Percentiles rank a stretch among this genome's conserved stretches.
phyloP scores from a whole-genome alignment of 2,113 vertebrate species.

The Burhinus oedicnemus region DNA sequence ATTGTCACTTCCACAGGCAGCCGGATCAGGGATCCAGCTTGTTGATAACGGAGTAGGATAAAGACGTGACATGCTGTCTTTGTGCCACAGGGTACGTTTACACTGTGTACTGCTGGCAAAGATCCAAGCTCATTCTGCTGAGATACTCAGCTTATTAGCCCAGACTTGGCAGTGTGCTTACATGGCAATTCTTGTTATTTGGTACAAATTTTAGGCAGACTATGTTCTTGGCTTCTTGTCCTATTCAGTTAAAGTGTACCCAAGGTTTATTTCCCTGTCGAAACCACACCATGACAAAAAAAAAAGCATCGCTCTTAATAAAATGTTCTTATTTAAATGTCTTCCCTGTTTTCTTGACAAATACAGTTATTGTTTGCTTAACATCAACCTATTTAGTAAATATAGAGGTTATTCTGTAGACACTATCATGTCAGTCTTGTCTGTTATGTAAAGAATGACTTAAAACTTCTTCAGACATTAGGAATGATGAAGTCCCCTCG shows the following conservation, averaged over 20 bases:
- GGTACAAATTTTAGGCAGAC: background rate
- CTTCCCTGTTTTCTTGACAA: background rate
- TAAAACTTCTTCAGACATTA: background rate
- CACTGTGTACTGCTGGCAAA: background rate
- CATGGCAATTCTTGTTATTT: background rate
- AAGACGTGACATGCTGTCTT: background rate
- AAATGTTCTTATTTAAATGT: background rate
- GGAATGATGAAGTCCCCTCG: background rate
- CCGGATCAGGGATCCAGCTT: background rate
- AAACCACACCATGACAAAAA: background rate
- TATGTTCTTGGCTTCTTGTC: background rate
- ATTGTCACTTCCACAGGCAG: background rate
- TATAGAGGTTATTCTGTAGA: background rate
- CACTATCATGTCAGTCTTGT: background rate
- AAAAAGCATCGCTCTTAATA: background rate
- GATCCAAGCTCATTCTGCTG: background rate
- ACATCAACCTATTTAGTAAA: background rate
- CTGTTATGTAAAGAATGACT: background rate
- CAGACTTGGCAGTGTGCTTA: background rate
- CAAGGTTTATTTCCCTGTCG: background rate
- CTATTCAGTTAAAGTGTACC: background rate
- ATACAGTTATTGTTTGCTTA: background rate
- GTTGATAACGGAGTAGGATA: background rate
- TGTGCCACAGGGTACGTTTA: background rate
- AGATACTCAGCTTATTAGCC: background rate